Conservation (phyloP, 2,797 vertebrate species). For the Acrossocheilus wenchowensis region DNA sequence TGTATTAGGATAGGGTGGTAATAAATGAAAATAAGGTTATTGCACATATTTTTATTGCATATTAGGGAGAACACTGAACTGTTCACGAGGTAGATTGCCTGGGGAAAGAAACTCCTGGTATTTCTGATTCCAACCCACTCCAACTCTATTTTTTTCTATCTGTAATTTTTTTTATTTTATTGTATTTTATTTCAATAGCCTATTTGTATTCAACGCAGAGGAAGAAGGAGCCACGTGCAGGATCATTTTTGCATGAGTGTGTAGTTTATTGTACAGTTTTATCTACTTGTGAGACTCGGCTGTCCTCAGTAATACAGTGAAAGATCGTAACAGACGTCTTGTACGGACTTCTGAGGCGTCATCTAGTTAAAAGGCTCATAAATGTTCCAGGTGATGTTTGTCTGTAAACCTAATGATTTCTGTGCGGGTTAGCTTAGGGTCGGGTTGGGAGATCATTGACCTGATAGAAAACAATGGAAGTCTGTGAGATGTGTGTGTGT, state of each 20-base stretch:
- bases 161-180: too few species aligned
- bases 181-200: too few species aligned
- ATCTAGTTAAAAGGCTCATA: background rate
- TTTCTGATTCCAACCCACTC: too few species aligned
- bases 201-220: background rate
- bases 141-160: too few species aligned
- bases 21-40: too few species aligned
- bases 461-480: background rate
- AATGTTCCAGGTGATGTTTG: background rate
- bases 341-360: background rate
- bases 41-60: too few species aligned
- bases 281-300: background rate
- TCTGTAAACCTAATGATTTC: background rate
- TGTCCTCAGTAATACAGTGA: background rate
- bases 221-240: background rate
- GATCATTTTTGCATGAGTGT: background rate
- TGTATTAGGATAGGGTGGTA: too few species aligned
- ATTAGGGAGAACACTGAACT: too few species aligned
- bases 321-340: background rate
- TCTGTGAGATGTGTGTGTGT: background rate
- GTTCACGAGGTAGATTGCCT: too few species aligned
- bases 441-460: background rate
- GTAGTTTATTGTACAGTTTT: background rate
- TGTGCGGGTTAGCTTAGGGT: background rate
- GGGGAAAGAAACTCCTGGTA: too few species aligned